These are phyloP conservation scores for Cheilosia pagana DNA, from an alignment of 2,888 invertebrate species.

Conservation along the genomic window DNA sequence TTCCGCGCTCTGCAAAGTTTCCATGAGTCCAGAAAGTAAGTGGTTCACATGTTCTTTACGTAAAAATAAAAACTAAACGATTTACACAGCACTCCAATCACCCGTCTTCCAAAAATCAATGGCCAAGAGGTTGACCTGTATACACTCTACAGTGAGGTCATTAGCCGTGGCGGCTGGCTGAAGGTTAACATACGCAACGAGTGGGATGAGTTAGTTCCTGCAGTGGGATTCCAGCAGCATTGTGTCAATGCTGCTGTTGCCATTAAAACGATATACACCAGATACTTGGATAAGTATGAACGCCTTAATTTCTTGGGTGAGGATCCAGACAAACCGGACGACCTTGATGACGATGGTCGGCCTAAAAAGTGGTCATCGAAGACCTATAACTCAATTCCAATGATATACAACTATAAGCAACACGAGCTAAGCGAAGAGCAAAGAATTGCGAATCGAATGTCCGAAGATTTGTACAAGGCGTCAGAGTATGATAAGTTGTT, in stretches of 20 bases:
- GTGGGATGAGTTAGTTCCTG: constrained; percentile 93
- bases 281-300: constrained; percentile 94
- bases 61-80: neutral
- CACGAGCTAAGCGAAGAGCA: constrained; percentile 88
- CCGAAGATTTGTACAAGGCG: constrained; percentile 87
- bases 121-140: constrained; percentile 96
- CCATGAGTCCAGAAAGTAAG: constrained; percentile 96
- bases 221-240: constrained; percentile 90
- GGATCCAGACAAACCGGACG: constrained; percentile 91
- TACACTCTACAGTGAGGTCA: constrained; percentile 95
- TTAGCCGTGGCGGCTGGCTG: constrained; percentile 95
- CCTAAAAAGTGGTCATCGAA: constrained; percentile 88
- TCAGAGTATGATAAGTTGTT: constrained; percentile 94
- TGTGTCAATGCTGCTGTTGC: constrained; percentile 95
- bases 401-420: constrained; percentile 91
- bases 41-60: constrained; percentile 72
- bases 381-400: constrained; percentile 88
- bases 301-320: constrained; percentile 94
- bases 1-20: constrained; percentile 91
- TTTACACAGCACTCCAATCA: constrained; percentile 85
- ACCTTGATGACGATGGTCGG: constrained; percentile 91
- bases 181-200: constrained; percentile 96
- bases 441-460: constrained; percentile 87
- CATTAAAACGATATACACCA: constrained; percentile 92
- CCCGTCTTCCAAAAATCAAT: constrained; percentile 90